Evolutionary conservation across 1,140 invertebrate genomes (phyloP).

Genomic region (Drosophila nannoptera): DNA sequence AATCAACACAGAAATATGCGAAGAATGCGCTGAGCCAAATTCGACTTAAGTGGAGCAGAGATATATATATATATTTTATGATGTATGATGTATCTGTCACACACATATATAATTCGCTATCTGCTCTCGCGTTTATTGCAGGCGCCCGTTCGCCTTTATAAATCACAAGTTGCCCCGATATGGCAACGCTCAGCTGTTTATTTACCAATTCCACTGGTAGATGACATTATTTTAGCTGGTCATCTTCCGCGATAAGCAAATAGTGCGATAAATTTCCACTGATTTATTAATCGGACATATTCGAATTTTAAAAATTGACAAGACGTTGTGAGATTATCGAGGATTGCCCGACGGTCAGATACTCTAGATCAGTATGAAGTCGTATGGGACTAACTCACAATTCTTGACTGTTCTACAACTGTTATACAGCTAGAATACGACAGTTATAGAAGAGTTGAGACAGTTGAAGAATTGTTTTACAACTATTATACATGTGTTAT

Average conservation of each 20-base stretch:
- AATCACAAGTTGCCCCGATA: conserved; percentile 52
- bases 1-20: conserved; percentile 40
- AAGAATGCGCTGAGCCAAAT: conserved; percentile 32
- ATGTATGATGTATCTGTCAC: not conserved
- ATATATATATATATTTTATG: conserved; percentile 2
- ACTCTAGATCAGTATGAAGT: not conserved
- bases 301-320: conserved; percentile 2
- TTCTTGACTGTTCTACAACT: no score
- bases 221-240: conserved; percentile 36
- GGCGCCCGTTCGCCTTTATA: conserved; percentile 52
- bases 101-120: conserved; percentile 29
- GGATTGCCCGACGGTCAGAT: not conserved
- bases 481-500: no score
- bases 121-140: conserved; percentile 58
- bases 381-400: no score
- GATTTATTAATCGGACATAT: conserved; percentile 19
- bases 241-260: conserved; percentile 28
- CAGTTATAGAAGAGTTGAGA: no score
- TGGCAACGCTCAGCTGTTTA: conserved; percentile 19
- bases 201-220: conserved; percentile 35
- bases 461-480: no score
- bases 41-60: not conserved
- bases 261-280: conserved; percentile 24
- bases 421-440: no score
- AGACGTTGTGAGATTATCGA: not conserved